Base-by-base conservation (phyloP, 2,113 vertebrate genomes). In the Bubo scandiacus region DNA sequence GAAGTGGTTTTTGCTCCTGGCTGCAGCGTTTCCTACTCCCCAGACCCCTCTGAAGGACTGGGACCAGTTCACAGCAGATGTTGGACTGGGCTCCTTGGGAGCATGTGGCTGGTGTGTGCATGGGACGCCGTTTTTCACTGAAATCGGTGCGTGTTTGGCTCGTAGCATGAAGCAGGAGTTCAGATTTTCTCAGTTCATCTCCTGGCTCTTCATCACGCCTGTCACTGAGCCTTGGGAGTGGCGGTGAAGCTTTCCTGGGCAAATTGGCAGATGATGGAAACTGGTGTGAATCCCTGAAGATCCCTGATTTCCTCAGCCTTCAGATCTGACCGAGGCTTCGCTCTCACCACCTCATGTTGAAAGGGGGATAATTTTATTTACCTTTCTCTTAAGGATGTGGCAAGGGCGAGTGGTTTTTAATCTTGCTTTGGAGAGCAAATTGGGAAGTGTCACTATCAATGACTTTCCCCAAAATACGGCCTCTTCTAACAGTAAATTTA, bases 51-150 rank as follows among this genome's bases (percentile, higher is more conserved):
- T 49, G 52, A 54, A 77, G 26, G 26, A 22, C 71, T 51, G 27
- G 23, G 40, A 73, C 52, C 42, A 61, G 54, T 55, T 45, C 42
- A 52, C 27, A 43, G 74, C 43, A 47, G n/a, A 54, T 7, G 11
- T 27, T 77, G 58, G 52, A 29, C 47, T 15, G 47, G 27, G 81
- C 9, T 62, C 11, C 40, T 42, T 4, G 0, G 10, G 15, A 34
- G 11, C 2, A 0, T 20, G 9, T 0, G 3, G 32, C 40, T 22
- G 19, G 4, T 30, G 42, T 7, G 25, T 9, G 21, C 43, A 19
- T 1, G 0, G 30, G 49, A 63, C 18, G 59, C 57, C 30, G 1
- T 81, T 51, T 86, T 67, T n/a, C 27, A 25, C 9, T 9, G n/a
- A 65, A 80, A 61, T 43, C 4, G 0, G 18, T 30, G 32, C 0